Percentiles rank a stretch among this genome's conserved stretches.
These are phyloP conservation scores for Metacarcinus magister DNA, from an alignment of 2,888 invertebrate species.

Conservation along the genomic window DNA sequence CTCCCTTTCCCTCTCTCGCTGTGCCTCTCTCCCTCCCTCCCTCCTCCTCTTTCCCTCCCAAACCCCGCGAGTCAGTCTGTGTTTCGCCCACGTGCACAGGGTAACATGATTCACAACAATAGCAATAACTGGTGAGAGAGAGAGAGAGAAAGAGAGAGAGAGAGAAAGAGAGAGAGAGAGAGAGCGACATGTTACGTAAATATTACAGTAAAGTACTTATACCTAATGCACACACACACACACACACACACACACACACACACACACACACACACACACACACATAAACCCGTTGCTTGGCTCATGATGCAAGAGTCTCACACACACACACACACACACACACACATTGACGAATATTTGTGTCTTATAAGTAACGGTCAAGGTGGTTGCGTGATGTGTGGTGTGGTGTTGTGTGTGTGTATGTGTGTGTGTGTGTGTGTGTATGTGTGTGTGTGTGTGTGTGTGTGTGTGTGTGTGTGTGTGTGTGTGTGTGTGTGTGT, in stretches of 20 bases:
- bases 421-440: no score
- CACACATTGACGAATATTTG: background rate
- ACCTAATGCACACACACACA: background rate
- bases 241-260: background rate
- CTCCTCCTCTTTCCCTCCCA: background rate
- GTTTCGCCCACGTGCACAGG: background rate
- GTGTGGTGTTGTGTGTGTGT: no score
- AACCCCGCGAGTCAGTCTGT: background rate
- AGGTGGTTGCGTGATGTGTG: background rate
- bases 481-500: background rate
- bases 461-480: constrained; percentile 20
- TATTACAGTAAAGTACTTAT: background rate
- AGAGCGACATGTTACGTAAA: background rate
- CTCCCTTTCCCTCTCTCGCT: constrained; percentile 1
- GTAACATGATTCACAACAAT: background rate
- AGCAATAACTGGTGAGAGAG: background rate
- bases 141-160: constrained; percentile 37
- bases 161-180: background rate
- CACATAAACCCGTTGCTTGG: background rate
- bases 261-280: constrained; percentile 57
- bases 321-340: background rate
- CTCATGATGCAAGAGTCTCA: background rate
- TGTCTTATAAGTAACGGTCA: background rate
- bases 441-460: background rate
- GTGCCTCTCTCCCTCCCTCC: background rate